Base-by-base conservation (phyloP, 23 tunicate genomes). In the Phallusia fumigata region DNA sequence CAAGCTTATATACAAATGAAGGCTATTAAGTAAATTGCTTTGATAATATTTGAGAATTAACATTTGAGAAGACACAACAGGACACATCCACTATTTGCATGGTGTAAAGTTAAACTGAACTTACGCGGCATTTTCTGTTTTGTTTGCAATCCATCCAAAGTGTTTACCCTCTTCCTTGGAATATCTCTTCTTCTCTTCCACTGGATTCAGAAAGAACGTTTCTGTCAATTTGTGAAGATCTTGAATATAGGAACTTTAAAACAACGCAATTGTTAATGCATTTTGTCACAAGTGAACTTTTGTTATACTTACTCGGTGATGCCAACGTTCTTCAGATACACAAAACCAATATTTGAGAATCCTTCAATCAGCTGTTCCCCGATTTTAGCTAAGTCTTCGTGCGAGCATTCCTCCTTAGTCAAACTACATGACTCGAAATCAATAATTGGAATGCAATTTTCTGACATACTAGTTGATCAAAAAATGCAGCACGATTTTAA, bases 291-390 rank as follows among this genome's bases (percentile, higher is more conserved):
- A 21, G 69, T 13, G 28, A 58, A 11, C 28, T 58, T 13, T 24
- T 3, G 11, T 21, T 58, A 1, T 11, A 58, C 69, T 58, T 21
- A 58, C 69, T 58, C 69, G 13, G 69, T 58, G 33, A 87, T 81
- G 32, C 90, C 90, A 32, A 31, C 19, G 47, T 87, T 87, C 31
- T 53, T 74, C 32, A 87, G 73, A 53, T 87, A 87, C 45, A 75
- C 85, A 75, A 87, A 87, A 0, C 90, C 90, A 31, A 81, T 36
- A 22, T 32, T 35, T 19, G 85, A 77, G 31, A 87, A 81, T 26
- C 77, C 85, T 31, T 81, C 81, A n/a, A 73, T 76, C 26, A 87
- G 36, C 50, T 11, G 36, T 21, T 65, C 6, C 0, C 90, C 90
- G 72, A 75, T 53, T 22, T 19, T 50, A 31, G 35, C 6, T 30